Base-by-base conservation (phyloP, 2,797 vertebrate species). In the Falco novaeseelandiae region DNA sequence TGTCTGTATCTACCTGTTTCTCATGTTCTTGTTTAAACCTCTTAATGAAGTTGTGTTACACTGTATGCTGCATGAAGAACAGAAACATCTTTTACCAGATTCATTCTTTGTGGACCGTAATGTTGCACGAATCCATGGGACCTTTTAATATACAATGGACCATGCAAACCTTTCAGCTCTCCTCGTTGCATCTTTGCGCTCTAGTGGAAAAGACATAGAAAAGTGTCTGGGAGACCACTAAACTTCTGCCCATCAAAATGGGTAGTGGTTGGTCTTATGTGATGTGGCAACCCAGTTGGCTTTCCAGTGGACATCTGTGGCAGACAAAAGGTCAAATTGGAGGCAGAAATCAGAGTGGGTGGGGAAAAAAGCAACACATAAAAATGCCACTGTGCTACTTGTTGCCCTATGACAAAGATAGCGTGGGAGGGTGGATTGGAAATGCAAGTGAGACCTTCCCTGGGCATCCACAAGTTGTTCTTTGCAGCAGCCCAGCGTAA, bases 401-500 rank as follows among this genome's bases (percentile, higher is more conserved):
- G 69, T 49, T 96, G 96, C 96, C 96, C 93, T 97, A 97, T 97
- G 96, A 97, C 95, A 97, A 97, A 94, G 92, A 91, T 29, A 86
- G 96, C 78, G 97, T 96, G 91, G 95, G 96, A 96, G 94, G 92
- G 71, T 51, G 59, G 91, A 94, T 92, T 95, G 95, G 76, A 96
- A 95, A 89, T 48, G 25, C 89, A 90, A 95, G 91, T 90, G 79
- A 94, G 92, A 93, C 63, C 91, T 94, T 92, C 93, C 94, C 90
- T 94, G 95, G 93, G 51, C 77, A 91, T 79, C 89, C 26, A 14
- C 65, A 78, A 92, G 61, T 91, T 81, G 82, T 54, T 89, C 80
- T 90, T 73, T 94, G 86, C 87, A 92, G 63, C 89, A 93, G 61
- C n/a, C 73, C 71, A 25, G 79, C 6, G 34, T 86, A 79, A 92